Conservation (phyloP, 2,113 vertebrate genomes). For the Cettia cetti region DNA sequence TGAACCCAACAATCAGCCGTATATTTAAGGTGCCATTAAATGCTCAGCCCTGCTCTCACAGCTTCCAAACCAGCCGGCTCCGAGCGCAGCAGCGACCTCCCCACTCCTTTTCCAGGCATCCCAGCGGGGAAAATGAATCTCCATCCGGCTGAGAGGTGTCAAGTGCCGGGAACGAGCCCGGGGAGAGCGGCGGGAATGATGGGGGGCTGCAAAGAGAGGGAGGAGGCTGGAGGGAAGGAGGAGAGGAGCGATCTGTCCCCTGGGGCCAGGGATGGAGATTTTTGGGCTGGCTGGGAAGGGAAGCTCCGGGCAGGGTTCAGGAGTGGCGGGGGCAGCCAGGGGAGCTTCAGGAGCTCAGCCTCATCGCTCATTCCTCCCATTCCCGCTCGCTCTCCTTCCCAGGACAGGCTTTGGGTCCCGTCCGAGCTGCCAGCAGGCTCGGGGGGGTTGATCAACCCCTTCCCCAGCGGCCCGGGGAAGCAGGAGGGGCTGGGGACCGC, state of each 20-base stretch:
- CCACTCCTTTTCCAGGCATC: not conserved
- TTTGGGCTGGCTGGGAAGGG: not conserved
- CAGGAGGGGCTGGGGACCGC: not conserved
- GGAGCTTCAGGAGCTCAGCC: not conserved
- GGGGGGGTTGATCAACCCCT: not conserved
- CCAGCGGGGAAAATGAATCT: not conserved
- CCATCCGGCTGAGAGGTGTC: not conserved
- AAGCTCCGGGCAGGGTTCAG: not conserved
- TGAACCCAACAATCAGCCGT: not conserved
- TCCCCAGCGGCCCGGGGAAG: fast-evolving
- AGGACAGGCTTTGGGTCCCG: not conserved
- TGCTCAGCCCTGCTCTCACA: not conserved
- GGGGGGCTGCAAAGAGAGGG: not conserved
- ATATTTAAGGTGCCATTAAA: slow-evolving; percentile 5
- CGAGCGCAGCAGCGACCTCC: not conserved
- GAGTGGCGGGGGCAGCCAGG: fast-evolving
- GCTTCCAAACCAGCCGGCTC: not conserved
- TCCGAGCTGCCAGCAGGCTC: too few relatives aligned
- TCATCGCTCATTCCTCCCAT: not conserved
- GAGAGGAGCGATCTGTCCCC: not conserved
- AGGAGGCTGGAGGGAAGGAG: not conserved
- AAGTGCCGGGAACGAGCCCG: not conserved
- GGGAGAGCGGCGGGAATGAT: not conserved
- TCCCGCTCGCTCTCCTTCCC: not conserved
- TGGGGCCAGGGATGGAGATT: not conserved